Evolutionary conservation across 2,113 vertebrate genomes (phyloP).

Genomic region (Sinocyclocheilus grahami): DNA sequence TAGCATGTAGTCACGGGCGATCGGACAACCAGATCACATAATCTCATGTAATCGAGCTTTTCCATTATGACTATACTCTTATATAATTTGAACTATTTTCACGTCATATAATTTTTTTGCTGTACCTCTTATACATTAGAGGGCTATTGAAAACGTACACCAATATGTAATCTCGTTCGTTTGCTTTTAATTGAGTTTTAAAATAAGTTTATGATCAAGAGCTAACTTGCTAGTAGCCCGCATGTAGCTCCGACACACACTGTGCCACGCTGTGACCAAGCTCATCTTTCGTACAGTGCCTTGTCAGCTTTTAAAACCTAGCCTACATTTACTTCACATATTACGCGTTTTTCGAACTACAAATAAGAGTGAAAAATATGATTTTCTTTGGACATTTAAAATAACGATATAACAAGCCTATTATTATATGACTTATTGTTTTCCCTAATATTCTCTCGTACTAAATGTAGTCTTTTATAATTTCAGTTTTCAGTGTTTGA

Average conservation of each 20-base stretch:
- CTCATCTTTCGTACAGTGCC: not conserved
- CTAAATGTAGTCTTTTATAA: conserved; percentile 40
- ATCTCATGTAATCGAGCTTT: conserved; percentile 7
- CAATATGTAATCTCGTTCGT: not conserved
- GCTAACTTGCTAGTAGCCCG: not conserved
- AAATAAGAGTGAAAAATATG: not conserved
- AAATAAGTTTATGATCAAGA: not conserved
- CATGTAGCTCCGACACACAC: not conserved
- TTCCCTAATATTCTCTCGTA: not conserved
- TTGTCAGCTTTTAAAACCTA: conserved; percentile 6
- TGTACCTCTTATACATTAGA: not conserved
- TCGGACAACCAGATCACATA: conserved; percentile 3
- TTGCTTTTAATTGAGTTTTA: not conserved
- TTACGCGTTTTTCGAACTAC: not conserved
- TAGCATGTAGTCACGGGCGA: not conserved
- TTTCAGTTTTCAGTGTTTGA: not conserved
- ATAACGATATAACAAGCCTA: not conserved
- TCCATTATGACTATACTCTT: not conserved
- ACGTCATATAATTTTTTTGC: not conserved
- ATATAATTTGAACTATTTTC: not conserved
- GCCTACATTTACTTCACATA: not conserved
- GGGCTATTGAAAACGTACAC: not conserved
- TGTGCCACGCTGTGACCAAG: not conserved
- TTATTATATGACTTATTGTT: not conserved
- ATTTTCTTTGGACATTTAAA: not conserved